A percentile compares a stretch with the other conserved stretches of the same genome.
phyloP scores from a whole-genome alignment of 2,797 vertebrate species.

The Lacerta viridis region DNA sequence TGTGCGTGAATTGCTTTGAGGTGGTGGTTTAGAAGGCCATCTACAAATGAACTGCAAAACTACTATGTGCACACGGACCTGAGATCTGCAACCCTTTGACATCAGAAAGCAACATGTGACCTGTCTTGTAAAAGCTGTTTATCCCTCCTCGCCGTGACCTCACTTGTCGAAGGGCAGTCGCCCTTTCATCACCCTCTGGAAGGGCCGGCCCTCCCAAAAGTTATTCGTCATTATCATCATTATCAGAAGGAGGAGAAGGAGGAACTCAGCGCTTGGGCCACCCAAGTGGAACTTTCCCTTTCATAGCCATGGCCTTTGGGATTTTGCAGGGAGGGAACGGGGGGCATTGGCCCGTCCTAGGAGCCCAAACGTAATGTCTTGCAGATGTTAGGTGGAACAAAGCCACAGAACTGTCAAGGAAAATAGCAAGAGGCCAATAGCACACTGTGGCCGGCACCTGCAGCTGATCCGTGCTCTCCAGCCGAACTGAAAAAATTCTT shows the following conservation, averaged over 20 bases:
- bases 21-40: no score
- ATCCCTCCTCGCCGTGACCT: background rate
- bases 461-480: background rate
- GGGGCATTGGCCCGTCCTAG: background rate
- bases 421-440: slow-evolving; percentile 27
- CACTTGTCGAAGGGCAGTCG: background rate
- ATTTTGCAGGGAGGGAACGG: slow-evolving; percentile 46
- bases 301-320: slow-evolving; percentile 44
- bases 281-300: slow-evolving; percentile 70
- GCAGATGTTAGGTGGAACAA: slow-evolving; percentile 76
- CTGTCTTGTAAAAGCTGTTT: accelerated
- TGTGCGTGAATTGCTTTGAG: no score
- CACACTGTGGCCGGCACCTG: background rate
- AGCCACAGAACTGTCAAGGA: slow-evolving; percentile 62
- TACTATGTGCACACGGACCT: background rate
- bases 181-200: slow-evolving; percentile 15
- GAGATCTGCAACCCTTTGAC: background rate
- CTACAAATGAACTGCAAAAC: no score
- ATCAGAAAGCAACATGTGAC: background rate
- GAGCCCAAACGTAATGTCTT: slow-evolving; percentile 71
- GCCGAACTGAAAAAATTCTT: background rate
- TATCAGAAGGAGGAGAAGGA: background rate
- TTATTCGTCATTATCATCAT: background rate
- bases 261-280: slow-evolving; percentile 54
- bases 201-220: accelerated